Conservation (phyloP, 1,140 invertebrate genomes). For the Aleiodes sp. region DNA sequence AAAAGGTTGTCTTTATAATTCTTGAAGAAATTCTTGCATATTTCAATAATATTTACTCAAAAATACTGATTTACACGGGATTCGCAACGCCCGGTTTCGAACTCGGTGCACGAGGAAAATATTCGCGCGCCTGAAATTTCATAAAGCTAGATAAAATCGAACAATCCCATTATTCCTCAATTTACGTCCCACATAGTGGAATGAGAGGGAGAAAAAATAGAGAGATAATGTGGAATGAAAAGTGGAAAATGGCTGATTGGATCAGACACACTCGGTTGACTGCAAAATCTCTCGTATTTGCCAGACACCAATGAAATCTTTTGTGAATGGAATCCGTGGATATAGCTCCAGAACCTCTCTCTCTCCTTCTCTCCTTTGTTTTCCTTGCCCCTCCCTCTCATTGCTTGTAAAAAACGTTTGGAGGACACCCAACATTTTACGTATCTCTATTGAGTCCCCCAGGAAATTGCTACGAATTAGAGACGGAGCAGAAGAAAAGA, state of each 20-base stretch:
- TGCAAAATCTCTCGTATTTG: conserved; percentile 9
- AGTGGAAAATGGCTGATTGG: not conserved
- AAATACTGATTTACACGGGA: too few relatives aligned
- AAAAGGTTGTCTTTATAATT: too few relatives aligned
- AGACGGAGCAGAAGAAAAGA: not conserved
- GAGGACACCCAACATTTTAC: conserved; percentile 3
- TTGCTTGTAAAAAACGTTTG: conserved; percentile 1
- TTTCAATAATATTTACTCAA: too few relatives aligned
- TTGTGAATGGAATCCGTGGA: not conserved
- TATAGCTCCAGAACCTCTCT: not conserved
- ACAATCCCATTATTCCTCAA: too few relatives aligned
- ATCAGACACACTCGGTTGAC: conserved; percentile 13
- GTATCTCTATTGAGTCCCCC: not conserved
- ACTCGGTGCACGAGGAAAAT: too few relatives aligned
- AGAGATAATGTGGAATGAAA: not conserved
- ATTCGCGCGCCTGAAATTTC: too few relatives aligned
- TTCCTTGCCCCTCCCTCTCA: not conserved
- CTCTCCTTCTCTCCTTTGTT: conserved; percentile 15
- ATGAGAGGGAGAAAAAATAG: too few relatives aligned
- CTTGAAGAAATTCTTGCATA: too few relatives aligned
- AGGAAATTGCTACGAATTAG: not conserved
- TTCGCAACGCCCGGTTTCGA: too few relatives aligned
- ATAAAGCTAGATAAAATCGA: too few relatives aligned
- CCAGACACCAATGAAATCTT: not conserved
- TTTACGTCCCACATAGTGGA: too few relatives aligned